phyloP scores from a whole-genome alignment of 1,140 invertebrate species.

The Prorops nasuta region DNA sequence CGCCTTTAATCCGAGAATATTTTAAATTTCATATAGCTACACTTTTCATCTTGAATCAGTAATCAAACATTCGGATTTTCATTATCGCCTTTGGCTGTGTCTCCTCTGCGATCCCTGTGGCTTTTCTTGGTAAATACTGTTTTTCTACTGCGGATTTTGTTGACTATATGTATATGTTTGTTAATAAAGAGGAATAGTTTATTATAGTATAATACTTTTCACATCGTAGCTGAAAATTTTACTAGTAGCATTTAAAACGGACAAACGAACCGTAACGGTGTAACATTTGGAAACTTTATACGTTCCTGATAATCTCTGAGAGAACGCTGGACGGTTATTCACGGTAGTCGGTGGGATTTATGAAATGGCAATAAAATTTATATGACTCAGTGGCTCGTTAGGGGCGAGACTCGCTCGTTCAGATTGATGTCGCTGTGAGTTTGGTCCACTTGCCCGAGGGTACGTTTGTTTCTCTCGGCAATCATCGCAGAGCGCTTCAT shows the following conservation, averaged over 20 bases:
- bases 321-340: slow-evolving; percentile 36
- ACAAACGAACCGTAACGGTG: slow-evolving; percentile 14
- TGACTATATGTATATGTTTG: too few relatives aligned
- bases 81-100: not conserved
- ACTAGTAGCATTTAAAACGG: slow-evolving; percentile 6
- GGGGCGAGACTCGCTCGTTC: slow-evolving; percentile 33
- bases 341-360: slow-evolving; percentile 35
- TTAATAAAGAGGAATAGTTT: too few relatives aligned
- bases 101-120: not conserved
- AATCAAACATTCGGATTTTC: not conserved
- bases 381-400: slow-evolving; percentile 45
- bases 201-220: slow-evolving; percentile 13
- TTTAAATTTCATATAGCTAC: too few relatives aligned
- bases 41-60: too few relatives aligned
- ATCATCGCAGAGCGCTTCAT: slow-evolving; percentile 24
- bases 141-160: too few relatives aligned
- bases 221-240: slow-evolving; percentile 6
- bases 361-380: slow-evolving; percentile 49
- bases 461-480: slow-evolving; percentile 28
- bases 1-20: too few relatives aligned
- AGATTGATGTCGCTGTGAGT: slow-evolving; percentile 38
- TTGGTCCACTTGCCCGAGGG: slow-evolving; percentile 33
- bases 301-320: slow-evolving; percentile 35
- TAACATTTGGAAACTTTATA: slow-evolving; percentile 29
- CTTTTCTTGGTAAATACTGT: too few relatives aligned